A percentile compares a stretch with the other conserved stretches of the same genome.
These are phyloP conservation scores for Elephantulus edwardii DNA, from an alignment of 2,113 vertebrate genomes.

Conservation along the genomic window DNA sequence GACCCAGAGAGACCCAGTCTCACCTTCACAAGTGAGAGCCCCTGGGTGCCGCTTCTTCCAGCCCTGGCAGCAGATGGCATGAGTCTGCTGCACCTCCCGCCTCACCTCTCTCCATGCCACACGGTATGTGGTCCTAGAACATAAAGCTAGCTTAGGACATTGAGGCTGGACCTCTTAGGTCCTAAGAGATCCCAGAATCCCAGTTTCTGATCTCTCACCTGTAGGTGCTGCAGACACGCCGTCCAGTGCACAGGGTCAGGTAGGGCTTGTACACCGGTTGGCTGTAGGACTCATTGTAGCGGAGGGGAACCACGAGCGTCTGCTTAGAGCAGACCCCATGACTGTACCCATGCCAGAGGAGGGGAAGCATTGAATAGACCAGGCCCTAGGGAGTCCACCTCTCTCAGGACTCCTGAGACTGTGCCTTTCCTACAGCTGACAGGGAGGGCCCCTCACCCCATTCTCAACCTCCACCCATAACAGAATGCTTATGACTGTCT, in stretches of 20 bases:
- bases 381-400: neutral
- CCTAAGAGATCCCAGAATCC: neutral
- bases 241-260: constrained; percentile 78
- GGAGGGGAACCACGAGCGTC: constrained; percentile 72
- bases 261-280: constrained; percentile 79
- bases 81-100: constrained; percentile 73
- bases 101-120: constrained; percentile 77
- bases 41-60: constrained; percentile 79
- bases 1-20: constrained; percentile 14
- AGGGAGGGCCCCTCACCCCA: neutral
- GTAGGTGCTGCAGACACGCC: constrained; percentile 82
- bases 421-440: neutral
- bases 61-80: constrained; percentile 79
- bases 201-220: constrained; percentile 66
- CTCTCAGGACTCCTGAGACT: neutral
- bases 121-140: constrained; percentile 77
- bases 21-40: constrained; percentile 81
- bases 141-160: neutral
- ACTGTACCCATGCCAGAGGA: constrained; percentile 22
- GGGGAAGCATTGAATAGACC: neutral
- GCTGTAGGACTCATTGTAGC: constrained; percentile 82
- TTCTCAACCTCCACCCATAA: neutral
- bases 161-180: neutral
- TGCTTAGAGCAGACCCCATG: constrained; percentile 79
- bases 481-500: neutral